Evolutionary conservation across 2,888 invertebrate genomes (phyloP), one percentile per base, ranked within the genome.

Genomic region (Morpho achilles): DNA sequence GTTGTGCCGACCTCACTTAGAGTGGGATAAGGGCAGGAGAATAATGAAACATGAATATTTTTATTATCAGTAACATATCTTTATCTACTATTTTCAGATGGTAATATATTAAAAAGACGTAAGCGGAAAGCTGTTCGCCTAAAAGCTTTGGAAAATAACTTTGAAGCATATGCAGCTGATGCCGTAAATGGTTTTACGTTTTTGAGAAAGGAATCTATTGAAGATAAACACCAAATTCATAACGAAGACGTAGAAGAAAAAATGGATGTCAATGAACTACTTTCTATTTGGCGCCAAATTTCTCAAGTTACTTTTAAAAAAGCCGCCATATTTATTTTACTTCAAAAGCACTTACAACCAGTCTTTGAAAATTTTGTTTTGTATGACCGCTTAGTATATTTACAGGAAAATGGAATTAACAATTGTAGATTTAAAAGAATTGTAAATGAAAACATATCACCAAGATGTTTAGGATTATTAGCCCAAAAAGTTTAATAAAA

Each of bases 391-490:
- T 57, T 87, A 44, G 62, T 79, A 7, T 88, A 80, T 76, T 74
- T 90, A 44, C 74, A 73, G 59, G 88, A 88, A 68, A 78, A 76
- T 22, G 82, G 83, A 0, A 57, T 84, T 2, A 58, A 64, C 8
- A 67, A 76, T 56, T 82, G 84, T 68, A 69, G 62, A 53, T 90
- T 91, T 66, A 91, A 91, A 68, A 93, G 92, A 77, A 90, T 94
- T 60, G 90, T 93, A 61, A 83, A 94, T 73, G 93, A 93, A 64
- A 79, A 79, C 58, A 79, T 93, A 66, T 95, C 95, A n/a, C 94
- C 95, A 0, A 87, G 94, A 69, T 94, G 94, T 77, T 86, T 92
- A 67, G 94, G 92, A 43, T 77, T 94, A 63, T 72, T 93, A 65
- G 93, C 92, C 57, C 76, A 76, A 70, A 93, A 93, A 74, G 4